A percentile compares a stretch with the other conserved stretches of the same genome.
These are phyloP conservation scores for Leptinotarsa lineolata DNA, from an alignment of 1,140 invertebrate species.

Conservation along the genomic window DNA sequence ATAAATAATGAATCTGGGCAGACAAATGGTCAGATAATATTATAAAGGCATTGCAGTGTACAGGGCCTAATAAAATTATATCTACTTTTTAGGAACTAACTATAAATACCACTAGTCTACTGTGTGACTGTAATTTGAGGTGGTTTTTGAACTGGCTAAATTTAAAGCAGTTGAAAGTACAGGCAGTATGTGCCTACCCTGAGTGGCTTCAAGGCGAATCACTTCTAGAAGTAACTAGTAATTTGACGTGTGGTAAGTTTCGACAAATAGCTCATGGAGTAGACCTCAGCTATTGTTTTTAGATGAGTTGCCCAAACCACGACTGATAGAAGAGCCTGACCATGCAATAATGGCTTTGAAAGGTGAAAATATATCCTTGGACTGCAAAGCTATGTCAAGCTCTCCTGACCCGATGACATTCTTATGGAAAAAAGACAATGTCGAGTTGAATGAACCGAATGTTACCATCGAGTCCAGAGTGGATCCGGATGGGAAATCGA, in stretches of 20 bases:
- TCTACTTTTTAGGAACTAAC: conserved; percentile 57
- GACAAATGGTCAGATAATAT: no score
- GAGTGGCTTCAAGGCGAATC: conserved; percentile 68
- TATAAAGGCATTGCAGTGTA: no score
- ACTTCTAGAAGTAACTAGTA: conserved; percentile 69
- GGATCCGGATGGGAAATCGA: conserved; percentile 58
- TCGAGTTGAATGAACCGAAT: conserved; percentile 63
- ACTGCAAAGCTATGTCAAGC: conserved; percentile 75
- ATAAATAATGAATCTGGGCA: no score
- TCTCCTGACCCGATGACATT: conserved; percentile 70
- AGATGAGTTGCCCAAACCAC: conserved; percentile 84
- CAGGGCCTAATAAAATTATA: no score
- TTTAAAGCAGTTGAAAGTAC: conserved; percentile 41
- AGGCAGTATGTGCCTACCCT: conserved; percentile 73
- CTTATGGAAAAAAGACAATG: conserved; percentile 88
- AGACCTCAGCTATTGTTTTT: conserved; percentile 28
- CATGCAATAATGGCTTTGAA: conserved; percentile 81
- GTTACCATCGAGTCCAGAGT: conserved; percentile 42
- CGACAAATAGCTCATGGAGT: neutral
- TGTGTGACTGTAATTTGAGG: conserved; percentile 50
- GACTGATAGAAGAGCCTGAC: conserved; percentile 79
- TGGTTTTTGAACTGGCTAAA: conserved; percentile 47
- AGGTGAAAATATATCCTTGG: conserved; percentile 79
- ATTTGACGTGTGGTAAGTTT: conserved; percentile 56
- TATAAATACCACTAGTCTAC: conserved; percentile 67